Base-by-base conservation (phyloP, 2,797 vertebrate genomes). In the Gymnoscopelus microlampas region DNA sequence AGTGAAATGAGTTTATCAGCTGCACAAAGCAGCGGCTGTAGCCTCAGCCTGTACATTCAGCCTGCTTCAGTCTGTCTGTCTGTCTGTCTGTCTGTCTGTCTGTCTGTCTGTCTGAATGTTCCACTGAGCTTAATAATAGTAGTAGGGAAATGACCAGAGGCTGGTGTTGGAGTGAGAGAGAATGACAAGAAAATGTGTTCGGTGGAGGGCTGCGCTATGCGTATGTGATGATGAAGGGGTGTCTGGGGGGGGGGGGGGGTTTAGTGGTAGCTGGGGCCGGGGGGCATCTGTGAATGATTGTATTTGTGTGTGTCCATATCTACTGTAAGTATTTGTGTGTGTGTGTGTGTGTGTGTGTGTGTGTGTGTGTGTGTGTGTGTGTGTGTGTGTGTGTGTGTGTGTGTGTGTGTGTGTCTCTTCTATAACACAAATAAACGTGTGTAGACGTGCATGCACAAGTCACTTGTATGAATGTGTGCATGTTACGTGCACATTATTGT, bases 111-210 rank as follows among this genome's bases (percentile, higher is more conserved):
- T 77, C 32, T 66, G 3, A 54, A 29, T 29, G 71, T 77, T 82
- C 77, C 76, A 63, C 53, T 1, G 24, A 15, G 63, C 68, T 53
- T 54, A 35, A 53, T 35, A 32, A 32, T 8, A 39, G 35, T 39
- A 80, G 70, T 26, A 12, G 63, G 35, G 66, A 64, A 58, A 65
- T 73, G 77, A 81, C 80, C 73, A 69, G 26, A 1, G 8, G 48
- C 68, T n/a, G 54, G 53, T 7, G 19, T 24, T 19, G 4, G 47
- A 59, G 69, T 66, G 76, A 66, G 58, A 70, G 71, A 53, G 66
- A 67, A n/a, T 29, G 47, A 68, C 53, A 56, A 39, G 66, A 54
- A 32, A 54, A n/a, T 10, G 7, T 44, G 9, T 44, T 10, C 9
- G 39, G 9, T 8, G 39, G 7, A 44, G 39, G 9, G 7, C 8